phyloP scores from a whole-genome alignment of 1,140 invertebrate genomes.

The Drosophila kikkawai region DNA sequence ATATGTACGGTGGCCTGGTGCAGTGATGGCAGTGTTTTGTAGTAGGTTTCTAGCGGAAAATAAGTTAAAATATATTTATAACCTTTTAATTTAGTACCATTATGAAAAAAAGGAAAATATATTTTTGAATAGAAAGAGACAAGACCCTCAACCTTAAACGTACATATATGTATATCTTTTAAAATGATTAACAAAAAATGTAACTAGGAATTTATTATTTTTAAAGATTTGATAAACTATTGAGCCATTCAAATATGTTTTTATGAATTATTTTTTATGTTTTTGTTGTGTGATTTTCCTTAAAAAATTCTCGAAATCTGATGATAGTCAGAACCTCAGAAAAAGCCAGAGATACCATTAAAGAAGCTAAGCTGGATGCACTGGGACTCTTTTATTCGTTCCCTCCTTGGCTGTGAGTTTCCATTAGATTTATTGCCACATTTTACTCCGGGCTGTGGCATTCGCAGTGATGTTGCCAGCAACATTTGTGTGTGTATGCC shows the following conservation, averaged over 20 bases:
- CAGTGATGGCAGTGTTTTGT: slow-evolving; percentile 14
- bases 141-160: not conserved
- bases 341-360: not conserved
- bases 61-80: not conserved
- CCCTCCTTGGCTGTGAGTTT: slow-evolving; percentile 61
- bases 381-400: slow-evolving; percentile 36
- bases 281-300: not conserved
- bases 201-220: not conserved
- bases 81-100: not conserved
- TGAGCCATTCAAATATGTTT: not conserved
- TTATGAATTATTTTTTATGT: not conserved
- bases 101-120: not conserved
- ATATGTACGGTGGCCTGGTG: not conserved
- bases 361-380: slow-evolving; percentile 16
- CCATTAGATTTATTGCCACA: slow-evolving; percentile 84
- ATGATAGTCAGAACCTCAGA: not conserved
- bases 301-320: not conserved
- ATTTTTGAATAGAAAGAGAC: not conserved
- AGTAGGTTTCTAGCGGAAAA: not conserved
- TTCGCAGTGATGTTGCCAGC: slow-evolving; percentile 63
- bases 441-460: slow-evolving; percentile 73
- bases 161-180: not conserved
- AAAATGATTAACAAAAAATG: not conserved
- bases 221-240: not conserved
- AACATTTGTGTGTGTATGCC: slow-evolving; percentile 49